Conservation (phyloP, 37 sponge, comb jelly and placozoan genomes). For the Dysidea cf. avara region DNA sequence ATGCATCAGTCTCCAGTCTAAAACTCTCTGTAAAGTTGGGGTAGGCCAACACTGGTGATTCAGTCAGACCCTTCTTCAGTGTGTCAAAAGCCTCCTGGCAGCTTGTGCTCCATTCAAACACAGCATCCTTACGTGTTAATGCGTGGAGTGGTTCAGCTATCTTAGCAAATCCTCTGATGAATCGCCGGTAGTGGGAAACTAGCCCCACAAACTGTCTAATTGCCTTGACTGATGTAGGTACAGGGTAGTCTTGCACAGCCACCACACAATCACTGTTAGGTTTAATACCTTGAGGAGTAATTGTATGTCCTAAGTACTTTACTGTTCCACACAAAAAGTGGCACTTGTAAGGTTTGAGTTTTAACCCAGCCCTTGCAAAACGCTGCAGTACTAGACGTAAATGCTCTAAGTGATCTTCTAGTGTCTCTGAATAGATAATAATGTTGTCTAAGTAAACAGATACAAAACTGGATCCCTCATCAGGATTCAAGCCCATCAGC, state of each 20-base stretch:
- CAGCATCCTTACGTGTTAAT: too few relatives aligned
- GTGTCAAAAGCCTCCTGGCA: conserved; percentile 18
- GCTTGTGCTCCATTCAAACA: neutral
- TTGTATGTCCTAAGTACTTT: too few relatives aligned
- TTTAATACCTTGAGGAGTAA: too few relatives aligned
- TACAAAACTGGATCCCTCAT: too few relatives aligned
- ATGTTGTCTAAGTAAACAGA: too few relatives aligned
- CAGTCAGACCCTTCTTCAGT: conserved; percentile 6
- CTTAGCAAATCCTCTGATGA: neutral
- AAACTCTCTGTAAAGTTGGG: conserved; percentile 30
- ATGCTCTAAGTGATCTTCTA: neutral
- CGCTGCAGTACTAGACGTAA: neutral
- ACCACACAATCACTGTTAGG: neutral
- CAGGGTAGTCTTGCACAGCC: neutral
- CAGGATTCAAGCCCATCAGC: too few relatives aligned
- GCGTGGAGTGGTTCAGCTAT: neutral
- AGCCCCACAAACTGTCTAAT: conserved; percentile 1
- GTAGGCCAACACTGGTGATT: conserved; percentile 39
- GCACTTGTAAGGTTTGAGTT: neutral
- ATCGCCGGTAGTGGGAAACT: neutral
- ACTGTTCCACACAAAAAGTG: neutral
- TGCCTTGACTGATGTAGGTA: conserved; percentile 1
- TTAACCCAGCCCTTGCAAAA: neutral
- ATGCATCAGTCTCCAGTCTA: conserved; percentile 56
- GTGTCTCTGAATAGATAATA: neutral